phyloP scores from a whole-genome alignment of 2,888 invertebrate species.

The Fissipunctia ypsillon region DNA sequence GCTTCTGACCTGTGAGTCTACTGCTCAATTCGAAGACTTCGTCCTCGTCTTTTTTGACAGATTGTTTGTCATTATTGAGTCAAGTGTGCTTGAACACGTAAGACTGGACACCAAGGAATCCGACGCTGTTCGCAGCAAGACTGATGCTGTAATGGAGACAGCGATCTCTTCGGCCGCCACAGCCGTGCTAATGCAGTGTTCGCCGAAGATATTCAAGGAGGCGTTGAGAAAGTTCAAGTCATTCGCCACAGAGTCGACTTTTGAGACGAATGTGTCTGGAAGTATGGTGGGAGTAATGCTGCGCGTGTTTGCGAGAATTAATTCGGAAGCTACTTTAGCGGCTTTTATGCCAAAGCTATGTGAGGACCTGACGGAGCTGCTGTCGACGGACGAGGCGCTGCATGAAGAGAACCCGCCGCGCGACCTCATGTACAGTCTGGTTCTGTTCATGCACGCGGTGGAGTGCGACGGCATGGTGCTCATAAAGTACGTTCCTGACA shows the following conservation, averaged over 20 bases:
- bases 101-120: constrained; percentile 91
- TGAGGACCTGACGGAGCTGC: constrained; percentile 91
- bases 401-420: constrained; percentile 95
- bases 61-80: constrained; percentile 93
- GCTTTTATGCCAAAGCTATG: constrained; percentile 94
- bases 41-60: constrained; percentile 96
- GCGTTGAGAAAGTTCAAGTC: constrained; percentile 94
- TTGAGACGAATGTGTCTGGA: constrained; percentile 96
- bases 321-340: constrained; percentile 93
- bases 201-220: constrained; percentile 91
- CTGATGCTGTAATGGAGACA: constrained; percentile 93
- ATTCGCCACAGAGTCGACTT: constrained; percentile 94
- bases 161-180: constrained; percentile 93
- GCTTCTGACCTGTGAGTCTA: constrained; percentile 93
- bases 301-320: constrained; percentile 91
- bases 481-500: constrained; percentile 91
- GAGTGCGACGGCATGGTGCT: constrained; percentile 92
- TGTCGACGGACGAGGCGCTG: constrained; percentile 92
- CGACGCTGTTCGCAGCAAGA: constrained; percentile 91
- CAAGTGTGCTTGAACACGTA: constrained; percentile 92
- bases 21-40: constrained; percentile 97
- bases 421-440: constrained; percentile 94
- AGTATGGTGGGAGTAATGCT: constrained; percentile 94
- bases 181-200: constrained; percentile 93
- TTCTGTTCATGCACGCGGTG: constrained; percentile 93